Percentiles rank a stretch among this genome's conserved stretches.
Conservation (phyloP, 2,113 vertebrate species). For the Brachirus orientalis region DNA sequence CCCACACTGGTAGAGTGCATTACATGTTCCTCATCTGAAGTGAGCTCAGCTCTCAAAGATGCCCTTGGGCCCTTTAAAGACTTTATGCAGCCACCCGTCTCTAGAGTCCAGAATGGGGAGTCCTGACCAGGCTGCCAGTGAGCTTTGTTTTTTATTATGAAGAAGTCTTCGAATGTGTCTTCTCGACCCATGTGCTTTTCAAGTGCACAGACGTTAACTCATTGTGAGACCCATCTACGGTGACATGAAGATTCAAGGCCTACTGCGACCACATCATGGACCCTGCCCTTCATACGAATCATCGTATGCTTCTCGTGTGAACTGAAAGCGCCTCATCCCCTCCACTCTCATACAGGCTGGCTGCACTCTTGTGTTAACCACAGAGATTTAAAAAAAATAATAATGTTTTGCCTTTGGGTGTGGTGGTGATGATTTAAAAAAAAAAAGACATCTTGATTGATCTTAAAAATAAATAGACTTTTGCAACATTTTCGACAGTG, state of each 20-base stretch:
- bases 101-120: constrained; percentile 97
- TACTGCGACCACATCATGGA: constrained; percentile 16
- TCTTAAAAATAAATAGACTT: constrained; percentile 76
- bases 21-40: constrained; percentile 95
- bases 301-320: constrained; percentile 70
- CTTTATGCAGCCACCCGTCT: constrained; percentile 97
- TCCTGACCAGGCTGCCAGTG: constrained; percentile 84
- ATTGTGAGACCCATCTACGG: constrained; percentile 45
- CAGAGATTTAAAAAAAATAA: constrained; percentile 74
- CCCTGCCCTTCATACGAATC: constrained; percentile 46
- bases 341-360: constrained; percentile 76
- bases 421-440: constrained; percentile 86
- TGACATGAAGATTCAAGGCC: constrained; percentile 47
- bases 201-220: constrained; percentile 66
- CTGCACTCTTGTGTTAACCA: constrained; percentile 80
- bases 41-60: constrained; percentile 96
- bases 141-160: constrained; percentile 62
- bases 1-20: constrained; percentile 98
- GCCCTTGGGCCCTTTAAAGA: constrained; percentile 98
- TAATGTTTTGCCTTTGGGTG: constrained; percentile 82
- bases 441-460: constrained; percentile 77
- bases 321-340: constrained; percentile 32
- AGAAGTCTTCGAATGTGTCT: constrained; percentile 78
- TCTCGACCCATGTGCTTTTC: constrained; percentile 50
- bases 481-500: constrained; percentile 88